A percentile compares a stretch with the other conserved stretches of the same genome.
phyloP scores from a whole-genome alignment of 2,888 invertebrate genomes.

The Aphodius granarius region DNA sequence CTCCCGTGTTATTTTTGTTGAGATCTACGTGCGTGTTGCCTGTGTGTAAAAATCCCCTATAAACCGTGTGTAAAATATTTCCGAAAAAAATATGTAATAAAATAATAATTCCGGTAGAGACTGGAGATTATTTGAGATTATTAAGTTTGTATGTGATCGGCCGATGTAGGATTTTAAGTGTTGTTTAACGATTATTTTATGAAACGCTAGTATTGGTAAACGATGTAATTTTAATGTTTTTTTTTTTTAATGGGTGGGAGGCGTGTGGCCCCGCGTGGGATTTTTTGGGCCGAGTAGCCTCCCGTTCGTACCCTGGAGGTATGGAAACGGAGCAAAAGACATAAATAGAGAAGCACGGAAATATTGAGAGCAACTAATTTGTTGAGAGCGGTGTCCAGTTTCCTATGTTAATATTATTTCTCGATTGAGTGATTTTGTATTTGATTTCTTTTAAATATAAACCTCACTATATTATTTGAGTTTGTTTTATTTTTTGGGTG shows the following conservation, averaged over 20 bases:
- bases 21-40: background rate
- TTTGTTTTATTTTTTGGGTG: background rate
- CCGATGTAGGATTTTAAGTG: background rate
- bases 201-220: background rate
- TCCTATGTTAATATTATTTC: conserved; percentile 8
- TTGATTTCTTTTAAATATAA: conserved; percentile 27
- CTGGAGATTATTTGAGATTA: background rate
- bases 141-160: background rate
- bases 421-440: conserved; percentile 21
- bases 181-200: background rate
- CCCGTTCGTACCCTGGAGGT: background rate
- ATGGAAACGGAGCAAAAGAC: background rate
- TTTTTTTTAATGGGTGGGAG: background rate
- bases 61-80: background rate
- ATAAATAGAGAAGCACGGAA: background rate
- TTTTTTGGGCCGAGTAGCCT: background rate
- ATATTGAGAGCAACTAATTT: too few species aligned
- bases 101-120: background rate
- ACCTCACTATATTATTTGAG: conserved; percentile 18
- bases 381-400: background rate
- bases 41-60: background rate
- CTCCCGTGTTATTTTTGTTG: background rate
- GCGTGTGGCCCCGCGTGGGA: background rate
- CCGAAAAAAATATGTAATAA: background rate
- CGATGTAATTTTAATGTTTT: background rate